These are phyloP conservation scores for Epizoanthus rinbou DNA, from an alignment of 92 coral and sea anemone genomes.

Conservation along the genomic window DNA sequence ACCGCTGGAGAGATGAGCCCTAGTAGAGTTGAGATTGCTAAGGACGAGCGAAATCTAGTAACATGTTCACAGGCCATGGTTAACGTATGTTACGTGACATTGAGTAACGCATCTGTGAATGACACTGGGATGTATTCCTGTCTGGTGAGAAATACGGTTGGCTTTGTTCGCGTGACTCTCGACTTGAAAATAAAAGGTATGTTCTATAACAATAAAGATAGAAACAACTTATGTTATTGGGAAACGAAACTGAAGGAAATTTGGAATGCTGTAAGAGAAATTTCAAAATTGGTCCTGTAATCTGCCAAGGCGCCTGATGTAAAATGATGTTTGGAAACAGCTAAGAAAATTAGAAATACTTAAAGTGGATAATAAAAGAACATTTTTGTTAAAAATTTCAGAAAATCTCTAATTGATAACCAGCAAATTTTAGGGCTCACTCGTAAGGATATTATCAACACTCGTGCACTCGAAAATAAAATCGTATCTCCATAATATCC, in stretches of 20 bases:
- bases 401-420: too few species aligned
- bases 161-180: conserved; percentile 3
- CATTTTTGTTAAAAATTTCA: too few species aligned
- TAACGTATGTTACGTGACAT: conserved; percentile 3
- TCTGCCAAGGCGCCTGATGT: too few species aligned
- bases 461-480: too few species aligned
- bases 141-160: not conserved
- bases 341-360: too few species aligned
- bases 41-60: not conserved
- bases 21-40: not conserved
- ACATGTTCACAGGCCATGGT: not conserved
- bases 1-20: conserved; percentile 3
- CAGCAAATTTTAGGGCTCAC: too few species aligned
- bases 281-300: not conserved
- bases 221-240: too few species aligned
- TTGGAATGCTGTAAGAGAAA: too few species aligned
- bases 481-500: too few species aligned
- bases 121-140: conserved; percentile 49
- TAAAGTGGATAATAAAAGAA: not conserved
- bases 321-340: too few species aligned
- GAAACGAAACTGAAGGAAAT: too few species aligned
- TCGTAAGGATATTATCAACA: too few species aligned
- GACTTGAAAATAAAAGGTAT: conserved; percentile 40
- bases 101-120: conserved; percentile 19
- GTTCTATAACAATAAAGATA: not conserved